Evolutionary conservation across 2,113 vertebrate species (phyloP), one percentile per base, ranked within the genome.

Genomic region (Grallaria varia): DNA sequence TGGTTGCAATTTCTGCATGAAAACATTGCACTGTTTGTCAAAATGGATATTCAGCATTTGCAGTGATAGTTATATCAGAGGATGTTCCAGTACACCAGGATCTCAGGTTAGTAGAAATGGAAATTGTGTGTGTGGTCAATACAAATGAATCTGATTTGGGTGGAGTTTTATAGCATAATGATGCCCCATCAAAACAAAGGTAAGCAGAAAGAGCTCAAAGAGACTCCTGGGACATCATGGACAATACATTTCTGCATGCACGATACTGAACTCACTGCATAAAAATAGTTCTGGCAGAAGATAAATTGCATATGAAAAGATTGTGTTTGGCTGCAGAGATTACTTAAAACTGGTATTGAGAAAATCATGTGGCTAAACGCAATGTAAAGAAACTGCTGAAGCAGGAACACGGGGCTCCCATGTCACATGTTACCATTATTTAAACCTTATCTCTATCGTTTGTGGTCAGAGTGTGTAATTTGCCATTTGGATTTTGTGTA

Each of bases 211-310:
- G 31, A 92, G 53, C 35, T 56, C 24, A 37, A 53, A 60, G 84
- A 79, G 52, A 24, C 27, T 69, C 45, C 86, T 55, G 73, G 87
- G 69, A 33, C 27, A 58, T 73, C 60, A 59, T 5, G 77, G 89
- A 64, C 55, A 88, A n/a, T 39, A 52, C 28, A 69, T 77, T 87
- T 79, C 42, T 71, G 31, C 42, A 42, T 53, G 80, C 62, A 74
- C 63, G 37, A 62, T 90, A 69, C 69, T 69, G 80, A 78, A 67
- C 47, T 85, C 84, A 60, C 9, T 92, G 88, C 81, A 66, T 92
- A 81, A 93, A 97, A 97, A 95, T 93, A 94, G 27, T 92, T 63
- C 89, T 98, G 97, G 97, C 97, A 95, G 53, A 53, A 93, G 96
- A 97, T 97, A 75, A 98, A 64, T 89, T 83, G 28, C 40, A 86